Base-by-base conservation (phyloP, 2,797 vertebrate species). In the Brotogeris chrysoptera region DNA sequence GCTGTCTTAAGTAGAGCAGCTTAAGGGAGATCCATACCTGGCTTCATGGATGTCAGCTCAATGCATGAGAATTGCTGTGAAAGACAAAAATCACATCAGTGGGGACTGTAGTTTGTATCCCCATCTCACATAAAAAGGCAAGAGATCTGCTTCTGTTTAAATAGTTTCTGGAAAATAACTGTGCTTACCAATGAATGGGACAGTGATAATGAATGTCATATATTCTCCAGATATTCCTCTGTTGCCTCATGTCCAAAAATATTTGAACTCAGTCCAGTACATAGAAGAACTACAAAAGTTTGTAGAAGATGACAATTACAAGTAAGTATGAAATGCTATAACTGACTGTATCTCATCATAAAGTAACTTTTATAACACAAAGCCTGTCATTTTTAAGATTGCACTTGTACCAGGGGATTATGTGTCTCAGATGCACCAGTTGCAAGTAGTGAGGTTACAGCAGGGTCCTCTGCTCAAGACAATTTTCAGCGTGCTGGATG, bases 261-360 rank as follows among this genome's bases (percentile, higher is more conserved):
- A 99, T 66, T 98, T 99, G 70, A 99, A 99, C 98, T 99, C 99
- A 1, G 99, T 99, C 95, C 98, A 99, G 47, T 99, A 99, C 96
- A 99, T 99, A 94, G 99, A 99, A 98, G 99, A 99, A 96, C 98
- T 99, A 65, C 99, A 99, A 73, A 99, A 99, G 98, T 99, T 99
- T 98, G 99, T 99, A 92, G 99, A 99, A 97, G 99, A 99, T 34
- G 99, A 99, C 97, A 99, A 99, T 97, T 99, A 99, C 97, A 99
- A 99, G 99, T 99, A 98, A 98, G 99, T 98, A 86, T 78, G 55
- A 91, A 90, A 44, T 32, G 8, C 38, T 74, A 0, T n/a, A 38
- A 64, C 27, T 49, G 53, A 21, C 10, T 46, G 19, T 82, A 71
- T 50, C 32, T 65, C 38, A 13, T 3, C 36, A 34, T 11, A 52